Percentiles rank a stretch among this genome's conserved stretches.
Conservation (phyloP, 2,888 invertebrate species). For the Myopa tessellatipennis region DNA sequence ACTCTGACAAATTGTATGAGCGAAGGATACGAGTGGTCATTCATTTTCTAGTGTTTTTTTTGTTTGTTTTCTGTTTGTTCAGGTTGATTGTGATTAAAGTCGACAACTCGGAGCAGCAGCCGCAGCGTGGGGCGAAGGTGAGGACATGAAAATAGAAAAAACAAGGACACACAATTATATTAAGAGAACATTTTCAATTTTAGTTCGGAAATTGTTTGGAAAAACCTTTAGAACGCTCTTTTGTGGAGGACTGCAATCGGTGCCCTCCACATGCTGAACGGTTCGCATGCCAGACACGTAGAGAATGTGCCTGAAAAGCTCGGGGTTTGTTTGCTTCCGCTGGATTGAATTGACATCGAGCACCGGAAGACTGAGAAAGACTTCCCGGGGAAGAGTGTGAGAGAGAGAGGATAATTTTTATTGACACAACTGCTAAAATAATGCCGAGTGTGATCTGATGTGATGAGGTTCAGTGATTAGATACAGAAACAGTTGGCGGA, state of each 20-base stretch:
- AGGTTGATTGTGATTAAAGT: conserved; percentile 23
- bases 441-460: neutral
- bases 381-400: neutral
- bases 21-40: conserved; percentile 17
- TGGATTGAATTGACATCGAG: conserved; percentile 16
- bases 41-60: neutral
- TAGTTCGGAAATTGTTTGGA: neutral
- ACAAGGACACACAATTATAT: neutral
- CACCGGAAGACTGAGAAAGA: neutral
- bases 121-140: neutral
- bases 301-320: conserved; percentile 9
- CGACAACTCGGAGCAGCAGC: neutral
- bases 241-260: neutral
- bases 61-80: neutral
- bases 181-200: conserved; percentile 8
- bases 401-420: neutral
- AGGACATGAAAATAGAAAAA: neutral
- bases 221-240: neutral
- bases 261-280: neutral
- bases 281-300: conserved; percentile 23
- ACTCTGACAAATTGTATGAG: conserved; percentile 12
- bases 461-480: neutral
- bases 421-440: neutral
- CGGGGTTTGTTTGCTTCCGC: conserved; percentile 6
- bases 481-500: neutral